These are phyloP conservation scores for Parnassius glacialis DNA, from an alignment of 2,888 invertebrate species.

Conservation along the genomic window DNA sequence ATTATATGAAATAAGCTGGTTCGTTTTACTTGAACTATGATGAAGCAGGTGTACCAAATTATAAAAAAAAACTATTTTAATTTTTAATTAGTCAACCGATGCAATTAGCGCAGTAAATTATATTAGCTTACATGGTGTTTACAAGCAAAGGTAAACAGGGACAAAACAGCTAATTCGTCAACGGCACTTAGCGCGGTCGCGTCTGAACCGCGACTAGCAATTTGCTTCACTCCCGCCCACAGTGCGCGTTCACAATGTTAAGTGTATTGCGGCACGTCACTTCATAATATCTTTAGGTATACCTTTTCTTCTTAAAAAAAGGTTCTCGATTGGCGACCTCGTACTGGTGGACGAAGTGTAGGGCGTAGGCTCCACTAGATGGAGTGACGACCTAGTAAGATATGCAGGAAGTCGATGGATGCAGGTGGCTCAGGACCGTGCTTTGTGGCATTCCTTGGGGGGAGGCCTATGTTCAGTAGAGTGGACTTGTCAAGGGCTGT, in stretches of 20 bases:
- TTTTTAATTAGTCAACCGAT: slow-evolving; percentile 13
- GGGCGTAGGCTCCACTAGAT: too few species aligned
- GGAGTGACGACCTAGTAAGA: too few species aligned
- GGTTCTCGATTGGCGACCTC: too few species aligned
- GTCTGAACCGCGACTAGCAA: slow-evolving; percentile 52
- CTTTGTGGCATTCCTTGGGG: too few species aligned
- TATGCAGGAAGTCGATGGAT: too few species aligned
- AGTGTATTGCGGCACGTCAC: slow-evolving; percentile 18
- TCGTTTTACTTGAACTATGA: background rate
- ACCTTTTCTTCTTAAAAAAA: too few species aligned
- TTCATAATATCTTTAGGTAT: too few species aligned
- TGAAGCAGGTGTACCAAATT: background rate
- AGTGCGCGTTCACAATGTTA: slow-evolving; percentile 35
- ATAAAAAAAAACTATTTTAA: slow-evolving; percentile 16
- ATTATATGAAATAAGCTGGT: too few species aligned
- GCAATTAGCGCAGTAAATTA: slow-evolving; percentile 24
- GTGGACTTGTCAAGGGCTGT: too few species aligned
- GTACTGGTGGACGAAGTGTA: too few species aligned
- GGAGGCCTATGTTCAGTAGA: too few species aligned
- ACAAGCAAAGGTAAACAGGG: slow-evolving; percentile 29
- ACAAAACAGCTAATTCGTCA: slow-evolving; percentile 53
- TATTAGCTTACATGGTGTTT: slow-evolving; percentile 17
- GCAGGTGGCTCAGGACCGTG: too few species aligned
- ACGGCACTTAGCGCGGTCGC: slow-evolving; percentile 36
- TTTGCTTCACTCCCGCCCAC: slow-evolving; percentile 52